Evolutionary conservation across 1,140 invertebrate species (phyloP).

Genomic region (Liolophura sinensis): DNA sequence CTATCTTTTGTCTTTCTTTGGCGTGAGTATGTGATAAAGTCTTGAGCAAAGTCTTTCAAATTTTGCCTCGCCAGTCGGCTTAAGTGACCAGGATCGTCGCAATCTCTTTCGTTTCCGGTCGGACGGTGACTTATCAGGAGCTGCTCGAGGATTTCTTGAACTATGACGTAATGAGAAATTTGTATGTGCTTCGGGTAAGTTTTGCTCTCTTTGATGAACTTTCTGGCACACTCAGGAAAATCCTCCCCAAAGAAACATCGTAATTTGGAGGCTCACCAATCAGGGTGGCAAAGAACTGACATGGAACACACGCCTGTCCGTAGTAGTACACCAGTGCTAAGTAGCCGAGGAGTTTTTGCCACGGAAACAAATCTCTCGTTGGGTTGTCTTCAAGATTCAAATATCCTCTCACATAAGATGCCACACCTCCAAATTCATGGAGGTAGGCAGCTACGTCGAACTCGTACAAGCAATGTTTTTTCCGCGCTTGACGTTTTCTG

Average conservation of each 20-base stretch:
- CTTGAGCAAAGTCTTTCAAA: constrained; percentile 16
- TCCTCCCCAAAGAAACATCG: constrained; percentile 20
- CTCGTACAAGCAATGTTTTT: constrained; percentile 20
- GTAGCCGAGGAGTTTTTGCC: constrained; percentile 22
- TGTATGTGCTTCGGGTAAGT: constrained; percentile 17
- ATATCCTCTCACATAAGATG: constrained; percentile 27
- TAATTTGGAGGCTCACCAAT: constrained; percentile 17
- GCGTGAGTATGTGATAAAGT: constrained; percentile 26
- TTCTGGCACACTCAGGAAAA: constrained; percentile 18
- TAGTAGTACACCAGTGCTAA: constrained; percentile 32
- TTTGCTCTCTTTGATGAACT: constrained; percentile 23
- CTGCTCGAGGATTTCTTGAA: constrained; percentile 38
- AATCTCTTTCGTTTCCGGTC: constrained; percentile 2
- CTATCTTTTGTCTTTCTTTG: constrained; percentile 9
- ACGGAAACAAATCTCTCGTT: neutral
- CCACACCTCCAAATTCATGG: constrained; percentile 25
- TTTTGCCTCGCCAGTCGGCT: constrained; percentile 10
- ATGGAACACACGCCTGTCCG: constrained; percentile 29
- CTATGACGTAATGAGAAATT: constrained; percentile 32
- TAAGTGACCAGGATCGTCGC: neutral
- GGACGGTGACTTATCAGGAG: constrained; percentile 14
- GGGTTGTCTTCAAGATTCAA: constrained; percentile 15
- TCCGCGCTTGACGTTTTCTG: constrained; percentile 9
- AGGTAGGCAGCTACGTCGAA: constrained; percentile 23
- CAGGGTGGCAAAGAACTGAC: constrained; percentile 28